Base-by-base conservation (phyloP, 2,888 invertebrate species). In the Leuctra nigra region DNA sequence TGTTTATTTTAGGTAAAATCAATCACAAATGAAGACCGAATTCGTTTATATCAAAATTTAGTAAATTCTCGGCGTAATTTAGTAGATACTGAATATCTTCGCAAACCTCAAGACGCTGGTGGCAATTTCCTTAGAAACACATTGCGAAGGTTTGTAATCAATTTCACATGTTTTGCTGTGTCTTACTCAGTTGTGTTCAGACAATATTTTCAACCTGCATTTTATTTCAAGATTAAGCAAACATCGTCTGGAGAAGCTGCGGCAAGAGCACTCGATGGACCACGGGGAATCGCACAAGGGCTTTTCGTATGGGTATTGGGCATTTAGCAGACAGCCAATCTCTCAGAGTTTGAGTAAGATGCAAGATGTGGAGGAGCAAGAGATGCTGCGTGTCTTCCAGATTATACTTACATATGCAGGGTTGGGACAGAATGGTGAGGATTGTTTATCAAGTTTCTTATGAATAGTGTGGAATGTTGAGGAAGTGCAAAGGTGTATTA, bases 81-180 rank as follows among this genome's bases (percentile, higher is more conserved):
- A 39, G 84, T 95, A 0, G 93, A 95, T 69, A 82, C 86, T 24
- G 90, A 88, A 50, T 75, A 90, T 58, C 74, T 96, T 62, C 76
- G 90, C 41, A 86, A 93, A 63, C 92, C 94, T 0, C 83, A 85
- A 9, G 91, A 92, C 67, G 79, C 85, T 13, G 82, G 87, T 1
- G 89, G 91, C n/a, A 86, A 86, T 63, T 93, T 95, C 73, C 74
- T 95, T 46, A 79, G 91, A 63, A 94, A 92, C 66, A 96, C 95
- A 1, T 73, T 96, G 14, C 77, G 95, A 63, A 81, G 91, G 78
- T 77, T 63, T n/a, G 11, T 29, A 29, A 7, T 29, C 11, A 29
- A 29, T 7, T 7, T 29, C 11, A 29, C 11, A 7, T 29, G 11
- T 29, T 6, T n/a, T n/a, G n/a, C n/a, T n/a, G n/a, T n/a, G n/a